Evolutionary conservation across 2,888 invertebrate species (phyloP), one percentile per base, ranked within the genome.

Genomic region (Cheilosia pagana): DNA sequence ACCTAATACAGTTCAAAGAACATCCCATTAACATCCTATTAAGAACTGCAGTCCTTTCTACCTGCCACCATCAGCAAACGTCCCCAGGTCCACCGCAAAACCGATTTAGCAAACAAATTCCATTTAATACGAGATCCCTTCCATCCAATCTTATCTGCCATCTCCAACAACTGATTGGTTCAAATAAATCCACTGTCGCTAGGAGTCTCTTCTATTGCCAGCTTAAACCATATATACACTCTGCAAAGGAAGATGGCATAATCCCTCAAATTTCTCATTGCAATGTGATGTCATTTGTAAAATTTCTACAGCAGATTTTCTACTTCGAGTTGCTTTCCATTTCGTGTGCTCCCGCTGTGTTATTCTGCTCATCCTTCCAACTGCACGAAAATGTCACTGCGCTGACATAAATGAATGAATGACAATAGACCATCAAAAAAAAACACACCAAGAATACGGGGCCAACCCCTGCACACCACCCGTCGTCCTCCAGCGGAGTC

Each of bases 211-310:
- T 57, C 39, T 28, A 43, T 31, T 19, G 71, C 50, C 16, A 63
- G 59, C 53, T 28, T 55, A 35, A 41, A 50, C 43, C 21, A 45
- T 35, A 14, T 16, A 31, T 48, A 4, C 52, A 60, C 43, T 28
- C 45, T 28, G 53, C 25, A 48, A 4, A 31, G 53, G 45, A 57
- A 48, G 63, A 71, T 59, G 63, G 50, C 48, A 71, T 78, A 78
- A 78, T 71, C 78, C 50, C 52, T 53, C 71, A 39, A 78, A 78
- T 78, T 65, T 78, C 63, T 78, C 78, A 78, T 71, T 71, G 78
- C 71, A 65, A 78, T 65, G 78, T 63, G 78, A 57, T 71, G 71
- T 71, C 78, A 78, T 78, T 78, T 78, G 78, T 78, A 63, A 78
- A 71, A 78, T 71, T 78, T 71, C 70, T 71, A 71, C 50, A 71